A percentile compares a stretch with the other conserved stretches of the same genome.
These are phyloP conservation scores for Cynaeus angustus DNA, from an alignment of 2,888 invertebrate genomes.

Conservation along the genomic window DNA sequence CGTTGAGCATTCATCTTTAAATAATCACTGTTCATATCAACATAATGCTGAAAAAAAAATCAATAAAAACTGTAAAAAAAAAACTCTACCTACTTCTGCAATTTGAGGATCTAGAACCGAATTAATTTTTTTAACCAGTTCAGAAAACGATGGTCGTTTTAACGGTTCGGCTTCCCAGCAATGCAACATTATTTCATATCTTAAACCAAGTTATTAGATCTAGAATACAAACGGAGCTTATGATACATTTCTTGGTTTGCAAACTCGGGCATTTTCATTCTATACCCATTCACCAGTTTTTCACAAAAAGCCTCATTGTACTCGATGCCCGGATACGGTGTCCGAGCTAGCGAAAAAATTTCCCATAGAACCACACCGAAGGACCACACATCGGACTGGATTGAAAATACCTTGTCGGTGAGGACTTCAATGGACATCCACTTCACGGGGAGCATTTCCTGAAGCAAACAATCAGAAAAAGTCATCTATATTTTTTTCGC, in stretches of 20 bases:
- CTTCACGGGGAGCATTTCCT: conserved; percentile 96
- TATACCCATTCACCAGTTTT: conserved; percentile 86
- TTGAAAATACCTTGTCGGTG: conserved; percentile 91
- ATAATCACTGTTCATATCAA: conserved; percentile 88
- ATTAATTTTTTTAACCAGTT: conserved; percentile 83
- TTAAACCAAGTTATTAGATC: conserved; percentile 62
- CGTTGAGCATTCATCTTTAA: conserved; percentile 80
- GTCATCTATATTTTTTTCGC: too few relatives aligned
- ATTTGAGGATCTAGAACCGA: conserved; percentile 87
- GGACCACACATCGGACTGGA: conserved; percentile 96
- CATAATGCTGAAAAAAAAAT: conserved; percentile 80
- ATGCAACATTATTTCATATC: conserved; percentile 86
- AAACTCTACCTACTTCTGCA: conserved; percentile 67
- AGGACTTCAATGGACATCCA: conserved; percentile 98
- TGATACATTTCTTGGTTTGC: conserved; percentile 85
- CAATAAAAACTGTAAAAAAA: too few relatives aligned
- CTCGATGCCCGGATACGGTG: conserved; percentile 90
- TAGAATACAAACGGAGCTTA: neutral
- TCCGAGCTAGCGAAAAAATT: conserved; percentile 88
- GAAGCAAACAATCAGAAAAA: too few relatives aligned
- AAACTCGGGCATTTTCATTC: conserved; percentile 90
- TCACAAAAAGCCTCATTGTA: conserved; percentile 81
- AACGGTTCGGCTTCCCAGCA: conserved; percentile 91
- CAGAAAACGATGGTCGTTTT: conserved; percentile 85
- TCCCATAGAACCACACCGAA: conserved; percentile 94